Evolutionary conservation across 2,797 vertebrate genomes (phyloP).

Genomic region (Parambassis ranga): DNA sequence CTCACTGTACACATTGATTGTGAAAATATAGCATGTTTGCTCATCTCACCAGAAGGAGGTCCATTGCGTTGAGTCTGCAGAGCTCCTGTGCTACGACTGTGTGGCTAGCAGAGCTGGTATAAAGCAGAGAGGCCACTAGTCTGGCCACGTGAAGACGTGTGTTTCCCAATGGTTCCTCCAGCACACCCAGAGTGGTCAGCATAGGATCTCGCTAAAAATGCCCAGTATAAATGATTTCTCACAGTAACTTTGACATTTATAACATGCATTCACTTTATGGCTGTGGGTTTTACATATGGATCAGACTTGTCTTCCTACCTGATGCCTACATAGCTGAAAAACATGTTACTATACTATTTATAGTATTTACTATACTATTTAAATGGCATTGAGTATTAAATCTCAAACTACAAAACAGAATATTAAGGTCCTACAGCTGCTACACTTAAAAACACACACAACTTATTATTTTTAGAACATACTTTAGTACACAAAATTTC

Average conservation of each 20-base stretch:
- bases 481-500: no score
- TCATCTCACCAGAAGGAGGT: slow-evolving; percentile 90
- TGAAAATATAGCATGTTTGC: neutral
- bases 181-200: slow-evolving; percentile 90
- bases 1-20: neutral
- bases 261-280: neutral
- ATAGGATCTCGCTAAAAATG: slow-evolving; percentile 84
- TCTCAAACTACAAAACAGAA: no score
- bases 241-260: neutral
- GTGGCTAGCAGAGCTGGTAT: slow-evolving; percentile 88
- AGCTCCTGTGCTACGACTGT: slow-evolving; percentile 90
- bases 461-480: no score
- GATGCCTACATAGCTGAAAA: no score
- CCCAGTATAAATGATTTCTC: neutral
- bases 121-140: slow-evolving; percentile 91
- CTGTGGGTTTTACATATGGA: no score
- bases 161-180: slow-evolving; percentile 95
- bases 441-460: no score
- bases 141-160: slow-evolving; percentile 92
- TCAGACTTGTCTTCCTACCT: no score
- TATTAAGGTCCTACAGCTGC: no score
- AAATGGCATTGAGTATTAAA: no score
- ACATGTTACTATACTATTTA: no score
- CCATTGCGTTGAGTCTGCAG: slow-evolving; percentile 91
- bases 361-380: no score